phyloP scores from a whole-genome alignment of 2,888 invertebrate species.

The Heliconius ethilla region DNA sequence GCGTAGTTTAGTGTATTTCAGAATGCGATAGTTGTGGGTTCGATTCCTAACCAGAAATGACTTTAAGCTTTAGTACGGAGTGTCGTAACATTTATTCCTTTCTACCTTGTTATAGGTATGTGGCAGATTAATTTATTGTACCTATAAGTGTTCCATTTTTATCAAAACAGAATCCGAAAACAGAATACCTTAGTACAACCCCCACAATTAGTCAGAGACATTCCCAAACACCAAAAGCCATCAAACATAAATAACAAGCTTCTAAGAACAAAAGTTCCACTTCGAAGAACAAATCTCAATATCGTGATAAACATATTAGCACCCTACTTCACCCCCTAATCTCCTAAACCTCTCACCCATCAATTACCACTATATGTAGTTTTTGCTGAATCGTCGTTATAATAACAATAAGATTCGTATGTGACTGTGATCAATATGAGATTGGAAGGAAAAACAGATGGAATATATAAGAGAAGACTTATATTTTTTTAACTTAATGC shows the following conservation, averaged over 20 bases:
- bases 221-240: not conserved
- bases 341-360: conserved; percentile 65
- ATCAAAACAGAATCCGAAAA: no score
- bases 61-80: not conserved
- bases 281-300: conserved; percentile 24
- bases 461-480: not conserved
- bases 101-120: no score
- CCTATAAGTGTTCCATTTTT: no score
- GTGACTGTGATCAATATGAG: conserved; percentile 18
- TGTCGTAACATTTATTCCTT: no score
- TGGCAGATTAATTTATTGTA: no score
- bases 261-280: conserved; percentile 1
- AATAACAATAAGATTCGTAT: conserved; percentile 21
- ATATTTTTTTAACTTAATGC: not conserved
- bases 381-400: conserved; percentile 50
- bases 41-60: not conserved
- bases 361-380: conserved; percentile 67
- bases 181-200: no score
- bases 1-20: no score
- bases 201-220: not conserved
- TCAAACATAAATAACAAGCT: conserved; percentile 3
- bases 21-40: no score
- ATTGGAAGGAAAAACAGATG: not conserved
- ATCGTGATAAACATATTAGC: conserved; percentile 39
- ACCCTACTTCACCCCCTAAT: conserved; percentile 54